Conservation (phyloP, 2,888 invertebrate species). For the Euphydryas editha region DNA sequence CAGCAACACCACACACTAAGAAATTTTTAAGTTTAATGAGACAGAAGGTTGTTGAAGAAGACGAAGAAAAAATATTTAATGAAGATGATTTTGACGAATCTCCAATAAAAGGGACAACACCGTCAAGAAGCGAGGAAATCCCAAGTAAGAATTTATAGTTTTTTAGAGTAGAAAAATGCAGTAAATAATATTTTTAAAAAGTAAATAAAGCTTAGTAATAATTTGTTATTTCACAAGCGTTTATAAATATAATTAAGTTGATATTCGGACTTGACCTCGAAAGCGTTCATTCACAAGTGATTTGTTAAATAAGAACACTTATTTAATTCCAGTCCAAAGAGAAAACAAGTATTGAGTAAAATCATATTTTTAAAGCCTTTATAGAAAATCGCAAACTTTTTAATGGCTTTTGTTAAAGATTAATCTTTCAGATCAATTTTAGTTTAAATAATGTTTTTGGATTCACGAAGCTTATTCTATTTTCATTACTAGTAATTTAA, state of each 20-base stretch:
- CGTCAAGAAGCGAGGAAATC: constrained; percentile 53
- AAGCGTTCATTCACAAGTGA: constrained; percentile 24
- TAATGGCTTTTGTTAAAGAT: constrained; percentile 18
- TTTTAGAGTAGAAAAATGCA: not conserved
- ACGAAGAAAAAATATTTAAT: constrained; percentile 52
- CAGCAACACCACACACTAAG: constrained; percentile 70
- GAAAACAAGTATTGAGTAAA: constrained; percentile 12
- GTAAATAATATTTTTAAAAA: not conserved
- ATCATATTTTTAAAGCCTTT: constrained; percentile 23
- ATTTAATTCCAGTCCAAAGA: constrained; percentile 20
- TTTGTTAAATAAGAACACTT: constrained; percentile 19
- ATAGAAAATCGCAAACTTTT: constrained; percentile 17
- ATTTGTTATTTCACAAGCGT: constrained; percentile 4
- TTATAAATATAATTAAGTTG: constrained; percentile 10
- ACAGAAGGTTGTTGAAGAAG: constrained; percentile 63
- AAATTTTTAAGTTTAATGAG: constrained; percentile 61
- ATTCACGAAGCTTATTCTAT: not conserved
- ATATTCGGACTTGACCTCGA: constrained; percentile 22
- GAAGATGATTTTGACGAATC: constrained; percentile 52
- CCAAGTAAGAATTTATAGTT: constrained; percentile 49
- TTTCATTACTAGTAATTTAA: not conserved
- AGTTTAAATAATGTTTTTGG: not conserved
- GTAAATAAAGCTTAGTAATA: not conserved
- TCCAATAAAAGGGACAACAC: constrained; percentile 54
- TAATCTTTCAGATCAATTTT: constrained; percentile 17